These are phyloP conservation scores for Ophioninae sp. DNA, from an alignment of 2,888 invertebrate species.

Conservation along the genomic window DNA sequence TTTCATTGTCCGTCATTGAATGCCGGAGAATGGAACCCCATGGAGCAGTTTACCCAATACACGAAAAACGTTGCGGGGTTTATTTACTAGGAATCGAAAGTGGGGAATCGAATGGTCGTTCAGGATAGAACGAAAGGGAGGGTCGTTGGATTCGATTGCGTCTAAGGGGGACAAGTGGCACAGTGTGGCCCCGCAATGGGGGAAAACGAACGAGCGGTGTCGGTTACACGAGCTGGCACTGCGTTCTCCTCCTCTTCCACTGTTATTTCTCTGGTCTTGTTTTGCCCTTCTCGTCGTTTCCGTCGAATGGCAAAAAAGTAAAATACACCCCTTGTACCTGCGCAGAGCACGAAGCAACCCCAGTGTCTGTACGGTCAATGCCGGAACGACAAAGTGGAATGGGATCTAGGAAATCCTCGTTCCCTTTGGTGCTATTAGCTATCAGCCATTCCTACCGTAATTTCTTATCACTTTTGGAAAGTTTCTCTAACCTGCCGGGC, in stretches of 20 bases:
- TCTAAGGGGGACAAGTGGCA: slow-evolving; percentile 72
- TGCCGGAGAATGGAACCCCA: neutral
- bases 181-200: slow-evolving; percentile 73
- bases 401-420: slow-evolving; percentile 20
- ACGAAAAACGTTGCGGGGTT: slow-evolving; percentile 28
- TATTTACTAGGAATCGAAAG: slow-evolving; percentile 42
- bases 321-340: slow-evolving; percentile 54
- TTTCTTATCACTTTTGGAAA: too few species aligned
- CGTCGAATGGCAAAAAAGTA: slow-evolving; percentile 63
- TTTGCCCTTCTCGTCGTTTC: slow-evolving; percentile 38
- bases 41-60: slow-evolving; percentile 45
- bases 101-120: slow-evolving; percentile 38
- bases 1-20: slow-evolving; percentile 65
- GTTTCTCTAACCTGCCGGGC: too few species aligned
- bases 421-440: neutral
- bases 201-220: slow-evolving; percentile 78
- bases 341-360: slow-evolving; percentile 2
- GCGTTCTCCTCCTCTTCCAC: slow-evolving; percentile 58
- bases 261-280: slow-evolving; percentile 33
- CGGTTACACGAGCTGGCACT: slow-evolving; percentile 78
- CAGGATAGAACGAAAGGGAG: slow-evolving; percentile 32
- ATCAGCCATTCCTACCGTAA: too few species aligned
- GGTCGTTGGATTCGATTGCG: slow-evolving; percentile 36
- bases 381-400: neutral
- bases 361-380: neutral